Evolutionary conservation across 2,113 vertebrate genomes (phyloP), one percentile per base, ranked within the genome.

Genomic region (Rhea pennata): DNA sequence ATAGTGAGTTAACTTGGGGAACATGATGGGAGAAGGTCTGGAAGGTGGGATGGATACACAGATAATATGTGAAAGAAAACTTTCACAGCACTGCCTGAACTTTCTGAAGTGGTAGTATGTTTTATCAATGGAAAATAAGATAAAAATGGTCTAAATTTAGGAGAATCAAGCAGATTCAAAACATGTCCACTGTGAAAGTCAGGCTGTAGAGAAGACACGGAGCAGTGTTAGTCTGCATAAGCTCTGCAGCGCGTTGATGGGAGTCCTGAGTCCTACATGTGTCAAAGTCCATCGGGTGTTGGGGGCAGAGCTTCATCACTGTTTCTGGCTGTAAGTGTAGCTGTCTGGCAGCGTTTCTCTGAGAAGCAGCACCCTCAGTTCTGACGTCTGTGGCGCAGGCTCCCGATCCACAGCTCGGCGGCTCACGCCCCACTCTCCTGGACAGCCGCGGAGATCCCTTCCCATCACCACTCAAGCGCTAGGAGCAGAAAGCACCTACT

Each of bases 351-450:
- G 46, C 1, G 0, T 48, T 92, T 86, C n/a, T 42, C 33, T 51
- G 36, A 0, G 0, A 80, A 79, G 72, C 72, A 62, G 51, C 87
- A 48, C 29, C 50, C 39, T 90, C 0, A 0, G 22, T 79, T 75
- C 33, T 48, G 0, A 0, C 75, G 10, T 31, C 46, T 53, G 39
- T 50, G 51, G 33, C 27, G 73, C 2, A 1, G 50, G 17, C 71
- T 62, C 50, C 74, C 78, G 48, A 27, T 26, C 26, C 61, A 39
- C 48, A 42, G 48, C 42, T 50, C 12, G 7, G 11, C 64, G 33
- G 26, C 36, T 77, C 17, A n/a, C 64, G 73, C 46, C 46, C 39
- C 10, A 29, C 67, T 70, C 67, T 48, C 54, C 15, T 3, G 0
- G 40, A 22, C 33, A 90, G 48, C 31, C 7, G 0, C 56, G 0